A percentile compares a stretch with the other conserved stretches of the same genome.
Conservation (phyloP, 2,113 vertebrate species). For the Lasiurus cinereus region DNA sequence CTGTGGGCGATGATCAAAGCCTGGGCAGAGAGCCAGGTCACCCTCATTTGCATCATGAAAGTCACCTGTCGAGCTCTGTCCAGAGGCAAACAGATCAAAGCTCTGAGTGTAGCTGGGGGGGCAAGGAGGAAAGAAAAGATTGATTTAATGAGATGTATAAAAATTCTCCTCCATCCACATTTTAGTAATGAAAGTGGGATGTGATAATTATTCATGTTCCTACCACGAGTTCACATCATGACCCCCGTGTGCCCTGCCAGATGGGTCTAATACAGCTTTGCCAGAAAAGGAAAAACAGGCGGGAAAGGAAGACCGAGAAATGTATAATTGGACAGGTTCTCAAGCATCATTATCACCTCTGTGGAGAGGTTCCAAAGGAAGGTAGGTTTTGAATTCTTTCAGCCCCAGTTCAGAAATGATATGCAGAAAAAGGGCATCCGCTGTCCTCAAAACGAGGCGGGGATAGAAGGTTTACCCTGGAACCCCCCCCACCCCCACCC, state of each 20-base stretch:
- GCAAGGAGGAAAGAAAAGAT: slow-evolving; percentile 75
- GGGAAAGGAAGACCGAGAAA: background rate
- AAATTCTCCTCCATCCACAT: slow-evolving; percentile 39
- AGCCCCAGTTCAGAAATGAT: slow-evolving; percentile 19
- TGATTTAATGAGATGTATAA: slow-evolving; percentile 68
- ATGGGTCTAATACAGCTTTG: slow-evolving; percentile 41
- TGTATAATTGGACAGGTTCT: background rate
- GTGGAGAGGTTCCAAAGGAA: background rate
- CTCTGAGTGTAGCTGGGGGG: slow-evolving; percentile 25
- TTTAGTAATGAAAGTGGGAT: slow-evolving; percentile 27
- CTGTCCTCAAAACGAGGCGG: background rate
- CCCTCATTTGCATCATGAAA: slow-evolving; percentile 77
- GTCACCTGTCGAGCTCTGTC: slow-evolving; percentile 73
- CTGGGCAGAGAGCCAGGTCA: slow-evolving; percentile 39
- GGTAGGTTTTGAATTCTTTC: slow-evolving; percentile 18
- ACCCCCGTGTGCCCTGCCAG: slow-evolving; percentile 55
- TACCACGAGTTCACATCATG: slow-evolving; percentile 26
- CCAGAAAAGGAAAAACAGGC: slow-evolving; percentile 37
- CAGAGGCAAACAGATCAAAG: slow-evolving; percentile 74
- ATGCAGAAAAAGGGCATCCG: background rate
- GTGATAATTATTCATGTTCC: background rate
- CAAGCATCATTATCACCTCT: background rate
- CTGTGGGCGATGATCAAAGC: slow-evolving; percentile 67
- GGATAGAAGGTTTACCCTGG: background rate
- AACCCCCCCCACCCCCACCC: background rate